Percentiles rank a stretch among this genome's conserved stretches.
Evolutionary conservation across 2,113 vertebrate species (phyloP).

Genomic region (Chloropsis hardwickii): DNA sequence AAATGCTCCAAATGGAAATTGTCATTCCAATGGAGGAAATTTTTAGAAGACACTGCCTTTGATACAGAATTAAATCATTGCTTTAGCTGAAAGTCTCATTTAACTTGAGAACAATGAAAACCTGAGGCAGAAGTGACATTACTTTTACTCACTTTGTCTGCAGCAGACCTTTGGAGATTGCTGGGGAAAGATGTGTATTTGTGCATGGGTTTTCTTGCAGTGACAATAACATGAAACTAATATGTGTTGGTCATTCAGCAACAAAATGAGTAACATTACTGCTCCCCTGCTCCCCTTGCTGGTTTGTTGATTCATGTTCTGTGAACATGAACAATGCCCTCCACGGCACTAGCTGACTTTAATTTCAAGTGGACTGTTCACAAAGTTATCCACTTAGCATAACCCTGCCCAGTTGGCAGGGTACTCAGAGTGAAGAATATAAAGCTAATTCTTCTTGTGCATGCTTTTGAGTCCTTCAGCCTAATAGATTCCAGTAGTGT

Average conservation of each 20-base stretch:
- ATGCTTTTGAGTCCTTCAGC: not conserved
- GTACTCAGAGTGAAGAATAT: not conserved
- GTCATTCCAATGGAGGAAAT: not conserved
- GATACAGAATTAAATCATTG: not conserved
- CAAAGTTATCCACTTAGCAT: not conserved
- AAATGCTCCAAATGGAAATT: not conserved
- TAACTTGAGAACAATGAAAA: not conserved
- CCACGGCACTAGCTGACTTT: not conserved
- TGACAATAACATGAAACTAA: not conserved
- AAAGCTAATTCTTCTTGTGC: not conserved
- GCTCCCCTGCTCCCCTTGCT: not conserved
- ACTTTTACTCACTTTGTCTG: not conserved
- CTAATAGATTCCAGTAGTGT: not conserved
- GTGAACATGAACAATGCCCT: not conserved
- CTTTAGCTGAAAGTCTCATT: not conserved
- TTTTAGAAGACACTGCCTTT: not conserved
- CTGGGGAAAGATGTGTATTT: not conserved
- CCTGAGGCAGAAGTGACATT: not conserved
- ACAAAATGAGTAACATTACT: accelerated
- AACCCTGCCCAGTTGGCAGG: not conserved
- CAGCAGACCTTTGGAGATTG: not conserved
- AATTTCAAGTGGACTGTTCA: not conserved
- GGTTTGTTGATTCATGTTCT: not conserved
- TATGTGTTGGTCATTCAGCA: not conserved
- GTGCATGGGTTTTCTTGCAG: not conserved